Conservation (phyloP, 53 echinoderm and acorn worm species). For the Paracentrotus lividus region DNA sequence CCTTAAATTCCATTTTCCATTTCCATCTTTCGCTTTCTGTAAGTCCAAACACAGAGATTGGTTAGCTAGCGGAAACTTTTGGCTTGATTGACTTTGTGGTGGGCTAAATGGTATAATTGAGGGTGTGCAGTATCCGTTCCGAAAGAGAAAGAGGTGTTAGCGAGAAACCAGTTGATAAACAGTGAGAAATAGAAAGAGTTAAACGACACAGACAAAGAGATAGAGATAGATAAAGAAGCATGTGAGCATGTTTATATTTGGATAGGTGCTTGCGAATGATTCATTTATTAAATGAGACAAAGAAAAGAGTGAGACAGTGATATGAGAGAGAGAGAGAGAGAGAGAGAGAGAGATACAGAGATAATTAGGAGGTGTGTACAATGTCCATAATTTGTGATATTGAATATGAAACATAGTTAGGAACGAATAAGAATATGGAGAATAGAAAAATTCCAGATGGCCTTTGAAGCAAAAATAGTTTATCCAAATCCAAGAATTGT, state of each 20-base stretch:
- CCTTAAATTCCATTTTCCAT: background rate
- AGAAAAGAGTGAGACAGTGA: background rate
- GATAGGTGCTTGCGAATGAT: background rate
- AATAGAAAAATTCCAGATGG: no score
- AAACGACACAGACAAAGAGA: background rate
- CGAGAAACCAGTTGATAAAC: background rate
- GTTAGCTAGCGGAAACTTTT: background rate
- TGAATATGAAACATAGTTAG: background rate
- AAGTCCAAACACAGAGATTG: background rate
- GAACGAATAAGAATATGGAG: no score
- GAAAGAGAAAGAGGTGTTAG: background rate
- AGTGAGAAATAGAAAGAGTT: background rate
- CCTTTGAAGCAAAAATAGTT: no score
- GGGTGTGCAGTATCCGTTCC: background rate
- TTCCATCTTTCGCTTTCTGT: constrained; percentile 20
- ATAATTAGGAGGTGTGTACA: no score
- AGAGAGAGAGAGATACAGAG: background rate
- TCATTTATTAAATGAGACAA: background rate
- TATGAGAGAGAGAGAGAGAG: background rate
- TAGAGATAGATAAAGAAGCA: background rate
- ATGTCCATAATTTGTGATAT: no score
- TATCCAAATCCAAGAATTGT: no score
- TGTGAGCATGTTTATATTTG: background rate
- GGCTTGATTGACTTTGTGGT: constrained; percentile 2
- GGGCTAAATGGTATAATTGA: background rate